phyloP scores from a whole-genome alignment of 2,888 invertebrate genomes.

The Subacronicta megacephala region DNA sequence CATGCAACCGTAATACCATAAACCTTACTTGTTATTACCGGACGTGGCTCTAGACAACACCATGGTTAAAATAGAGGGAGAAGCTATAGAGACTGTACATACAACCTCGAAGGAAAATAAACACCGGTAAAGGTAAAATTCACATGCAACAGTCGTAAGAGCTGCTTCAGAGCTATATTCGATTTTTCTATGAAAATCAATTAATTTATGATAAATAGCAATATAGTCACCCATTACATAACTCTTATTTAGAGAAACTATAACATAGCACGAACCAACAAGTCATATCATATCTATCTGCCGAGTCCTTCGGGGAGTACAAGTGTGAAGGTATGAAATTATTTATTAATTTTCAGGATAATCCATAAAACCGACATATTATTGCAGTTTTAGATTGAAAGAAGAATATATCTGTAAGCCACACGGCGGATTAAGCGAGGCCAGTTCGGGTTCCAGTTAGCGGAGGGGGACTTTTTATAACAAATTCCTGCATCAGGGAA shows the following conservation, averaged over 20 bases:
- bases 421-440: constrained; percentile 20
- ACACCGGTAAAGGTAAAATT: background rate
- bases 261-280: no score
- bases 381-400: background rate
- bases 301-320: no score
- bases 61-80: constrained; percentile 20
- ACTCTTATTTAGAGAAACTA: no score
- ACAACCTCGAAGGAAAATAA: background rate
- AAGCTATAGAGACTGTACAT: background rate
- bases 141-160: no score
- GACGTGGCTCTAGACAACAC: constrained; percentile 23
- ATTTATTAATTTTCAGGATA: no score
- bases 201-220: no score
- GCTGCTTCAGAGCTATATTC: no score
- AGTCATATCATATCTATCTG: no score
- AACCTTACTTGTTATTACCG: constrained; percentile 37
- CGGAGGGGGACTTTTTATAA: constrained; percentile 22
- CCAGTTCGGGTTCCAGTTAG: constrained; percentile 14
- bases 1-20: constrained; percentile 34
- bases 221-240: no score
- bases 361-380: no score
- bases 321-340: no score
- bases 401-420: constrained; percentile 1
- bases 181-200: no score
- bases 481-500: constrained; percentile 17